phyloP scores from a whole-genome alignment of 2,888 invertebrate genomes.

The Drosophila picticornis region DNA sequence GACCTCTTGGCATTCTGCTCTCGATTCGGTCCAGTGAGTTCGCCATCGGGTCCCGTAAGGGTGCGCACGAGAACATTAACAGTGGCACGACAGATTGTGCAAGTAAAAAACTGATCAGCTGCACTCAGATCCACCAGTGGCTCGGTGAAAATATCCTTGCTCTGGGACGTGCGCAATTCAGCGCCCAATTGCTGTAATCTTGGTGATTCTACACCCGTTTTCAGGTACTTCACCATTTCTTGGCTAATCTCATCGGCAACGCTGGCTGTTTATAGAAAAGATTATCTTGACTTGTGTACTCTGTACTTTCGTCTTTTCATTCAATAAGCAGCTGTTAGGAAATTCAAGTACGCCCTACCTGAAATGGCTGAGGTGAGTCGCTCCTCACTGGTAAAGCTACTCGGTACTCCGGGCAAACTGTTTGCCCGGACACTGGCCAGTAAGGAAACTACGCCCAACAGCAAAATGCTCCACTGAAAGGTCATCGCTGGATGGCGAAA shows the following conservation, averaged over 20 bases:
- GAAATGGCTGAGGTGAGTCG: conserved; percentile 64
- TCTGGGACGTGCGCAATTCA: conserved; percentile 69
- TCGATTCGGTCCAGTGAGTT: conserved; percentile 81
- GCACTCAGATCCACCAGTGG: conserved; percentile 67
- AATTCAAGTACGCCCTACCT: conserved; percentile 50
- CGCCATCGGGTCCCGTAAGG: conserved; percentile 86
- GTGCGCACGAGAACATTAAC: conserved; percentile 77
- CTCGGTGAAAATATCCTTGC: conserved; percentile 64
- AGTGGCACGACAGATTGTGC: conserved; percentile 80
- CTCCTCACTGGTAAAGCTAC: conserved; percentile 54
- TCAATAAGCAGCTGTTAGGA: conserved; percentile 12
- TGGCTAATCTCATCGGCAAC: conserved; percentile 74
- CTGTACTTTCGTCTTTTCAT: conserved; percentile 10
- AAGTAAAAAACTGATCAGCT: conserved; percentile 75
- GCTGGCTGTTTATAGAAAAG: conserved; percentile 58
- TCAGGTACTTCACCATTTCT: conserved; percentile 75
- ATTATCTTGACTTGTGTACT: conserved; percentile 26
- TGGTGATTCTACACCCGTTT: conserved; percentile 71
- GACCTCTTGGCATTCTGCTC: conserved; percentile 82
- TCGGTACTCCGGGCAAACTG: conserved; percentile 55
- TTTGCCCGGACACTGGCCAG: conserved; percentile 40
- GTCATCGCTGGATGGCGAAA: conserved; percentile 36
- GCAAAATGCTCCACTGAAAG: conserved; percentile 37
- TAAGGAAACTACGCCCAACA: conserved; percentile 38
- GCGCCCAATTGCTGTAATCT: conserved; percentile 62